Conservation (phyloP, 23 tunicate species). For the Halocynthia roretzi region DNA sequence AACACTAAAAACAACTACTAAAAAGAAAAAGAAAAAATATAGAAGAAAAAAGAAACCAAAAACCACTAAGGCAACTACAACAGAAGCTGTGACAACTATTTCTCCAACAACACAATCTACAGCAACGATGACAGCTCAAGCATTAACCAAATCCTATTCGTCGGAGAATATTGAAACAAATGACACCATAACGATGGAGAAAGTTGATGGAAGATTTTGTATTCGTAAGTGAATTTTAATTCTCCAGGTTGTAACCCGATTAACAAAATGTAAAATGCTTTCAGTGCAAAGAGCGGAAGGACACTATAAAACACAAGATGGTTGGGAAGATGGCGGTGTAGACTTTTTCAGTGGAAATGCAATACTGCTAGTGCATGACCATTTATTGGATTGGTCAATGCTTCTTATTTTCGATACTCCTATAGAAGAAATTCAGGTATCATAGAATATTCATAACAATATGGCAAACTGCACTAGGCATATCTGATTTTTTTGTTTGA, state of each 20-base stretch:
- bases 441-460: neutral
- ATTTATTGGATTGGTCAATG: slow-evolving; percentile 15
- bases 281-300: slow-evolving; percentile 8
- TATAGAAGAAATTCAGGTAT: slow-evolving; percentile 7
- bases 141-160: neutral
- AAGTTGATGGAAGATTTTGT: slow-evolving; percentile 11
- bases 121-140: neutral
- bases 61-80: slow-evolving; percentile 6
- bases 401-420: slow-evolving; percentile 5
- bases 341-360: slow-evolving; percentile 1
- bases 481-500: neutral
- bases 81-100: neutral
- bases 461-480: neutral
- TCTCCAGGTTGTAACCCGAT: too few species aligned
- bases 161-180: neutral
- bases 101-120: neutral
- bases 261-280: neutral
- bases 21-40: neutral
- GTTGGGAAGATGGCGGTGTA: slow-evolving; percentile 20
- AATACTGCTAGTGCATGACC: neutral
- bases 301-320: neutral
- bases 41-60: neutral
- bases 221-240: neutral
- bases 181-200: neutral
- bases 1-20: neutral